A percentile compares a stretch with the other conserved stretches of the same genome.
phyloP scores from a whole-genome alignment of 1,140 invertebrate genomes.

The Drosophila suzukii region DNA sequence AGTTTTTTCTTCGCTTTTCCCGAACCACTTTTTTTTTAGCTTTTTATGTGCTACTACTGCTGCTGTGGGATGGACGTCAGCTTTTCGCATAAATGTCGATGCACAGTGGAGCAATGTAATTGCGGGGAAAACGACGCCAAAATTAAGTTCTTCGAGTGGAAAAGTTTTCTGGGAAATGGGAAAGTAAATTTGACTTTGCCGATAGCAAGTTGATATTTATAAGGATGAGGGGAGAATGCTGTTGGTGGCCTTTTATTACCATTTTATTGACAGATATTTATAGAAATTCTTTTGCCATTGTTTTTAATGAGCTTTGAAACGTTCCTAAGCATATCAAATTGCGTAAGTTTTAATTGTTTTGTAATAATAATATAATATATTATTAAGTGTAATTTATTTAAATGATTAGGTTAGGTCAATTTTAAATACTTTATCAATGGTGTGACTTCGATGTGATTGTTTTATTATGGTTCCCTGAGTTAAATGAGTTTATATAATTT shows the following conservation, averaged over 20 bases:
- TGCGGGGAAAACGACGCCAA: conserved; percentile 13
- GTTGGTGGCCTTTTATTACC: conserved; percentile 17
- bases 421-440: too few relatives aligned
- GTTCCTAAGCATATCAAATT: too few relatives aligned
- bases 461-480: too few relatives aligned
- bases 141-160: conserved; percentile 48
- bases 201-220: background rate
- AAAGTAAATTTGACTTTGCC: conserved; percentile 31
- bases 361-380: too few relatives aligned
- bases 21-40: background rate
- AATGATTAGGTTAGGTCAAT: too few relatives aligned
- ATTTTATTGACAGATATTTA: conserved; percentile 35
- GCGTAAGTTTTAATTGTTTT: background rate
- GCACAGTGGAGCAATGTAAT: conserved; percentile 46
- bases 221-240: background rate
- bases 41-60: conserved; percentile 10
- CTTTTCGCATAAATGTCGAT: conserved; percentile 52
- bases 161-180: conserved; percentile 22
- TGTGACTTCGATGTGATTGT: too few relatives aligned
- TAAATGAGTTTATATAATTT: too few relatives aligned
- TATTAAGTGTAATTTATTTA: too few relatives aligned
- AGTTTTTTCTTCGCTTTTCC: conserved; percentile 49
- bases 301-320: conserved; percentile 5
- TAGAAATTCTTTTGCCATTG: conserved; percentile 1
- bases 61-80: conserved; percentile 29